phyloP scores from a whole-genome alignment of 37 sponge, comb jelly and placozoan species.

The Mnemiopsis leidyi region DNA sequence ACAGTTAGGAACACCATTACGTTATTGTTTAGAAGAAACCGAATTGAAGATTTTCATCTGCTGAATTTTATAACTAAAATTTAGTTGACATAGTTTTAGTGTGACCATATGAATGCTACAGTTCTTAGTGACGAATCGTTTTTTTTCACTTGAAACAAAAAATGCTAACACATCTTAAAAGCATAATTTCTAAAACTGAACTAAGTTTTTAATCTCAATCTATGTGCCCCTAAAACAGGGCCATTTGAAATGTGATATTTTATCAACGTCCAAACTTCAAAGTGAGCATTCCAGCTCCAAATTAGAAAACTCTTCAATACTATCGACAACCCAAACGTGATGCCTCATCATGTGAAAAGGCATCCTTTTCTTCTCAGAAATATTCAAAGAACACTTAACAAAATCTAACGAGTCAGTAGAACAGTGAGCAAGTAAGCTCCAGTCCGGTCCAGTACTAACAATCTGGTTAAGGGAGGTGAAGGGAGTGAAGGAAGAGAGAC shows the following conservation, averaged over 20 bases:
- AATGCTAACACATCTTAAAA: too few relatives aligned
- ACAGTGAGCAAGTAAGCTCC: constrained; percentile 37
- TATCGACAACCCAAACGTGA: constrained; percentile 38
- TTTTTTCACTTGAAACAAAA: too few relatives aligned
- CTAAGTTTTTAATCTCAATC: too few relatives aligned
- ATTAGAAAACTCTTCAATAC: constrained; percentile 26
- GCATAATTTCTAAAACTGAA: too few relatives aligned
- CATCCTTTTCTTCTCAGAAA: background rate
- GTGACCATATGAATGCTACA: too few relatives aligned
- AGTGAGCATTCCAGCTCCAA: background rate
- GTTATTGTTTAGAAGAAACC: too few relatives aligned
- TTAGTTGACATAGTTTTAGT: too few relatives aligned
- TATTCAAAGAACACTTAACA: background rate
- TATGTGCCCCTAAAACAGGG: background rate
- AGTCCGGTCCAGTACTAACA: constrained; percentile 6
- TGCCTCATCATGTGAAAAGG: background rate
- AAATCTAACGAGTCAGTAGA: background rate
- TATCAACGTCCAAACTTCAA: background rate
- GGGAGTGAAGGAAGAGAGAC: constrained; percentile 59
- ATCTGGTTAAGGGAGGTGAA: constrained; percentile 38
- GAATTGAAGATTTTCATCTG: too few relatives aligned
- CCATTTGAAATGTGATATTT: too few relatives aligned
- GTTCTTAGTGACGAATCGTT: too few relatives aligned
- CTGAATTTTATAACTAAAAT: too few relatives aligned
- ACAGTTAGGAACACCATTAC: too few relatives aligned